Evolutionary conservation across 2,113 vertebrate species (phyloP).

Genomic region (Nycticebus coucang): DNA sequence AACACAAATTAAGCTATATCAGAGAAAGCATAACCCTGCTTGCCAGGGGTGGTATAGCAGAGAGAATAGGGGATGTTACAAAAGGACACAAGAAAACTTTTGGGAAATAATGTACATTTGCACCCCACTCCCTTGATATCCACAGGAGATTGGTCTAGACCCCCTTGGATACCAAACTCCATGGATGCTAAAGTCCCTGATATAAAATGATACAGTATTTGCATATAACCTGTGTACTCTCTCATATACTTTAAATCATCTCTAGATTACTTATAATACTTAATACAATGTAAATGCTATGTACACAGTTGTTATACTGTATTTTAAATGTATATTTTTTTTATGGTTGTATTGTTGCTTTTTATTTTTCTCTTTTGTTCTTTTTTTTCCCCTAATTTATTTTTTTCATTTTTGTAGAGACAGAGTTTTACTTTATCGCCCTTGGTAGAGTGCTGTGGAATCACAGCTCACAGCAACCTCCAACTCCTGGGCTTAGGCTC

Average conservation of each 20-base stretch:
- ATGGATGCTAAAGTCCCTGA: background rate
- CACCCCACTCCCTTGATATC: background rate
- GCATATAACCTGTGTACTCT: background rate
- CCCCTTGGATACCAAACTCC: background rate
- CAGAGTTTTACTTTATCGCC: too few relatives aligned
- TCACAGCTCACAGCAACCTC: too few relatives aligned
- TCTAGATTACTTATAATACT: background rate
- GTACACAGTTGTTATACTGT: background rate
- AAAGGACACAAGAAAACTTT: background rate
- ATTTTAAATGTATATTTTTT: background rate
- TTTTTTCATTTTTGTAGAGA: too few relatives aligned
- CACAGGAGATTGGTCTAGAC: background rate
- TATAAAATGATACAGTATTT: background rate
- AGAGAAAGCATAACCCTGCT: background rate
- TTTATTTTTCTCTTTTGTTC: too few relatives aligned
- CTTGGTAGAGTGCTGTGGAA: too few relatives aligned
- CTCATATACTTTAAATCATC: background rate
- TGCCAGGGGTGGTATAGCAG: background rate
- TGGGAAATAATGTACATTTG: background rate
- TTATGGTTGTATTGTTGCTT: background rate
- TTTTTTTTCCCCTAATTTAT: too few relatives aligned
- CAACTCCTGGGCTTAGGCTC: too few relatives aligned
- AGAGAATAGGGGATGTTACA: background rate
- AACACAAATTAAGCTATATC: background rate
- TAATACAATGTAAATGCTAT: background rate